A percentile compares a stretch with the other conserved stretches of the same genome.
phyloP scores from a whole-genome alignment of 23 tunicate genomes.

The Styela clava region DNA sequence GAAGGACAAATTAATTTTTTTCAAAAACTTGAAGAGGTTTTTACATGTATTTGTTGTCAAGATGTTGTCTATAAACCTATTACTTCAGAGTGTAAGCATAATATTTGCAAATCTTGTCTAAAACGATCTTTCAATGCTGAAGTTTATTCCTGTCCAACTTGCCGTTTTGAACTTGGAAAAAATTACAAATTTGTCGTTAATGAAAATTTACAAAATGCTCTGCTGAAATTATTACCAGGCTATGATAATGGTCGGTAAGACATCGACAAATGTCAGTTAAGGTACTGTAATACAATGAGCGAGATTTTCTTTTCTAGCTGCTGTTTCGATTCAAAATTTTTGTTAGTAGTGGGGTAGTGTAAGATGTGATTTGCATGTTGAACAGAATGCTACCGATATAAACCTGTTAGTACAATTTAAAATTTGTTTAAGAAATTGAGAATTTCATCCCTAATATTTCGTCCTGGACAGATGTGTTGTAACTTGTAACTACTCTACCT shows the following conservation, averaged over 20 bases:
- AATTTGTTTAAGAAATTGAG: too few species aligned
- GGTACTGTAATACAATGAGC: too few species aligned
- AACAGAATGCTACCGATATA: too few species aligned
- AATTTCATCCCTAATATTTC: too few species aligned
- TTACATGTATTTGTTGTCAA: conserved; percentile 68
- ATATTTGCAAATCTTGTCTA: conserved; percentile 74
- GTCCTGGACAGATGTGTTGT: too few species aligned
- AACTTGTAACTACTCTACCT: too few species aligned
- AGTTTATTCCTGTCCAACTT: conserved; percentile 70
- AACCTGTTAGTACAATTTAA: too few species aligned
- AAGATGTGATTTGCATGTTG: too few species aligned
- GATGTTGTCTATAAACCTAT: conserved; percentile 66
- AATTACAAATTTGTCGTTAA: conserved; percentile 35
- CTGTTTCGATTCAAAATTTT: neutral
- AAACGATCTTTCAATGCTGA: conserved; percentile 80
- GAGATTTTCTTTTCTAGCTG: too few species aligned
- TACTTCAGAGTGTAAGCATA: conserved; percentile 72
- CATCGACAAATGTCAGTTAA: too few species aligned
- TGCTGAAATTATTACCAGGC: conserved; percentile 55
- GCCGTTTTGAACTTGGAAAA: conserved; percentile 64
- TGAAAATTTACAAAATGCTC: conserved; percentile 34
- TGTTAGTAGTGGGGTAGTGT: too few species aligned
- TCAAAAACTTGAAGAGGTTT: conserved; percentile 46
- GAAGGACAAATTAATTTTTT: conserved; percentile 69
- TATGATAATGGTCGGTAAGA: conserved; percentile 61